A percentile compares a stretch with the other conserved stretches of the same genome.
phyloP scores from a whole-genome alignment of 2,888 invertebrate genomes.

The Meteorus colon region DNA sequence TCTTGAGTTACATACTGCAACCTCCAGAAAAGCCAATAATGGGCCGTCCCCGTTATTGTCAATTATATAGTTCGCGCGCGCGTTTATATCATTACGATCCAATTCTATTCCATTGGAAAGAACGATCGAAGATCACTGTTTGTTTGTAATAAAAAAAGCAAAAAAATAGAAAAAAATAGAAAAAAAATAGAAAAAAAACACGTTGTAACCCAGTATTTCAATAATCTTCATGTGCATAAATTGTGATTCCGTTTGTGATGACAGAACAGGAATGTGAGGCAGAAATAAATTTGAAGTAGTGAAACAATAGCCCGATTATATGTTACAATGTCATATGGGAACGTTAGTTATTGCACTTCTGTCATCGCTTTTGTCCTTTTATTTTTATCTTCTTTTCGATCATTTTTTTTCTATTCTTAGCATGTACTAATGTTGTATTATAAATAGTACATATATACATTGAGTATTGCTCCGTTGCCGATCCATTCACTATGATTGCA shows the following conservation, averaged over 20 bases:
- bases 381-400: constrained; percentile 16
- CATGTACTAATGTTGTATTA: constrained; percentile 8
- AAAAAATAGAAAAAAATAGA: not conserved
- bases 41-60: not conserved
- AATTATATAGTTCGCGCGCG: not conserved
- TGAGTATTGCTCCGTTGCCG: constrained; percentile 6
- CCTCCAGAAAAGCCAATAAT: not conserved
- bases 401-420: constrained; percentile 10
- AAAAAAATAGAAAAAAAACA: not conserved
- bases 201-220: not conserved
- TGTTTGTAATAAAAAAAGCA: too few species aligned
- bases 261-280: not conserved
- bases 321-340: not conserved
- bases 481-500: constrained; percentile 44
- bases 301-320: not conserved
- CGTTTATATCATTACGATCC: not conserved
- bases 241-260: not conserved
- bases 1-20: not conserved
- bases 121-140: not conserved
- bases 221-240: not conserved
- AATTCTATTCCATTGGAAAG: not conserved
- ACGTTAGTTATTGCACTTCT: constrained; percentile 12
- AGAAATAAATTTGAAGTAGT: not conserved
- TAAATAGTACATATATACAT: constrained; percentile 3
- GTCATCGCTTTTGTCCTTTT: constrained; percentile 19